Conservation (phyloP, 2,888 invertebrate species). For the Cremastinae sp. region DNA sequence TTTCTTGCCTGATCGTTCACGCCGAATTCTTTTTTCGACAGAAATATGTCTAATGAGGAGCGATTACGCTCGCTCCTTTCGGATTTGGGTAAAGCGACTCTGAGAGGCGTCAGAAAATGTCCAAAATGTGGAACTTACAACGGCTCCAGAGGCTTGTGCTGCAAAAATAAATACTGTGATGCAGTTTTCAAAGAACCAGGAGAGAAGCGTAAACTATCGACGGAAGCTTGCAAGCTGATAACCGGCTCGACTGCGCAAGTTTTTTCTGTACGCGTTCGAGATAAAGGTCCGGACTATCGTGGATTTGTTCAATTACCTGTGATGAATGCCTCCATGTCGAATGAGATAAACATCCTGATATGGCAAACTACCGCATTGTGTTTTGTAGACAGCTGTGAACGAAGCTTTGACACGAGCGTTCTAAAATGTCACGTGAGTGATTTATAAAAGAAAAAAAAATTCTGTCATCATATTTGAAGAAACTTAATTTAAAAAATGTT, state of each 20-base stretch:
- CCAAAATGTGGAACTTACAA: conserved; percentile 88
- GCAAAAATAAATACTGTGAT: conserved; percentile 87
- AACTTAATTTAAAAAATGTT: conserved; percentile 29
- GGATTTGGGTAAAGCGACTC: conserved; percentile 85
- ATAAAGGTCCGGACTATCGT: conserved; percentile 86
- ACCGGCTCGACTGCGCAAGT: conserved; percentile 84
- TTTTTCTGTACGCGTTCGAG: conserved; percentile 87
- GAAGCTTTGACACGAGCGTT: conserved; percentile 82
- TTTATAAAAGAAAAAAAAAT: not conserved
- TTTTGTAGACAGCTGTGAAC: conserved; percentile 83
- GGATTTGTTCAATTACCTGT: conserved; percentile 86
- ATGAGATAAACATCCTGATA: conserved; percentile 78
- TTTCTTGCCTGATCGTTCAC: not conserved
- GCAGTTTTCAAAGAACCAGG: conserved; percentile 85
- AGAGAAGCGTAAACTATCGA: conserved; percentile 82
- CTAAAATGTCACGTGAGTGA: conserved; percentile 82
- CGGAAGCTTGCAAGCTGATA: conserved; percentile 85
- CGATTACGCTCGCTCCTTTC: conserved; percentile 80
- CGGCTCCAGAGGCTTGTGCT: conserved; percentile 87
- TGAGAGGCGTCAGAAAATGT: conserved; percentile 88
- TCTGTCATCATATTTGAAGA: too few species aligned
- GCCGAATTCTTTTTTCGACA: not conserved
- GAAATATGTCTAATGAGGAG: conserved; percentile 80
- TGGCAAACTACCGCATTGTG: conserved; percentile 81
- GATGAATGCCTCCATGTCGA: conserved; percentile 75